Evolutionary conservation across 2,888 invertebrate species (phyloP).

Genomic region (Fabriciana adippe): DNA sequence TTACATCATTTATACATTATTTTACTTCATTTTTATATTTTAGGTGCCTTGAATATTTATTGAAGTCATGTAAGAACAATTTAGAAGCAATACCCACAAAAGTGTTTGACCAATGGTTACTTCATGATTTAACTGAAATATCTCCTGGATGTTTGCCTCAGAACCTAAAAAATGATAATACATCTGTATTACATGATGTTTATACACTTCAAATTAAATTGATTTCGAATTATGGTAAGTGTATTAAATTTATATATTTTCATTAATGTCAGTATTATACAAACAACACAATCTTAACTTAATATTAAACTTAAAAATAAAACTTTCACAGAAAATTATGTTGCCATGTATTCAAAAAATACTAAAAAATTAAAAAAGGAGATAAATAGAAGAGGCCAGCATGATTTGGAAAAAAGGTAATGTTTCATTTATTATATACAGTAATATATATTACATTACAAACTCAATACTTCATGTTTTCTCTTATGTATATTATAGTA

Average conservation of each 20-base stretch:
- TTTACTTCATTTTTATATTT: too few species aligned
- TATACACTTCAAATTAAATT: constrained; percentile 9
- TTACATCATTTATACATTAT: too few species aligned
- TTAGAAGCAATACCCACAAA: background rate
- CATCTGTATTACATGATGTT: background rate
- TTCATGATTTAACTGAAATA: constrained; percentile 2
- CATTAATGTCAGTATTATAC: background rate
- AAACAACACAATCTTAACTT: too few species aligned
- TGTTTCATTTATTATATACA: background rate
- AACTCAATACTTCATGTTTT: too few species aligned
- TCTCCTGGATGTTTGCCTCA: constrained; percentile 6
- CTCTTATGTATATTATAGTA: too few species aligned
- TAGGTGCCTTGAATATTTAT: background rate
- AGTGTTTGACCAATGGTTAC: constrained; percentile 8
- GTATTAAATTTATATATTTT: background rate
- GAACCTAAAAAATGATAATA: background rate
- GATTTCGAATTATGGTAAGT: background rate
- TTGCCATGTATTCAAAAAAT: background rate
- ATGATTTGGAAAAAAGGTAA: background rate
- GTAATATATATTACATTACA: too few species aligned
- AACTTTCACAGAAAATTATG: background rate
- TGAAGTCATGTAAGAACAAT: too few species aligned
- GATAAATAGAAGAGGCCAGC: background rate
- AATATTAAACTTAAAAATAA: background rate
- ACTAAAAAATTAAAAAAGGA: background rate